phyloP scores from a whole-genome alignment of 2,888 invertebrate species.

The Chironomus tentans region DNA sequence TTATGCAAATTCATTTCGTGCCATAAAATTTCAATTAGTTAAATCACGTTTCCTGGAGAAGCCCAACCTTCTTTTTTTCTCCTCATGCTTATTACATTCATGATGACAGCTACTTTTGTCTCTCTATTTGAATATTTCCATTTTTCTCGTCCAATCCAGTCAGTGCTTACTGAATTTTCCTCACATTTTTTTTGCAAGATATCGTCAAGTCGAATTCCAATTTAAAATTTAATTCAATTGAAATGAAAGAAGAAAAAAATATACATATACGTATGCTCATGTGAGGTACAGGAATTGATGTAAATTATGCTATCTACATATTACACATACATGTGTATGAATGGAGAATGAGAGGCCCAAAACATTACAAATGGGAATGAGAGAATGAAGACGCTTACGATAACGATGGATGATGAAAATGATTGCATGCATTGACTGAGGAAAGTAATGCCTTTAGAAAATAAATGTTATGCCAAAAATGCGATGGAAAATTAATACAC shows the following conservation, averaged over 20 bases:
- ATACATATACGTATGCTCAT: background rate
- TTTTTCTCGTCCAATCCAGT: background rate
- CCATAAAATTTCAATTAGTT: constrained; percentile 25
- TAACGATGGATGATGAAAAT: background rate
- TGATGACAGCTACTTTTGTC: no score
- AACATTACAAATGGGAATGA: no score
- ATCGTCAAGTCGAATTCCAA: constrained; percentile 14
- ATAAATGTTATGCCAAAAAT: background rate
- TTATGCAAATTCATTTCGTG: constrained; percentile 21
- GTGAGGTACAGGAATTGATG: constrained; percentile 22
- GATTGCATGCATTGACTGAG: background rate
- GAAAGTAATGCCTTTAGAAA: background rate
- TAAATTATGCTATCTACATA: constrained; percentile 10
- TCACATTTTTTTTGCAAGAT: background rate
- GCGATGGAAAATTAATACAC: background rate
- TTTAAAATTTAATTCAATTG: constrained; percentile 26
- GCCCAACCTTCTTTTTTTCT: background rate
- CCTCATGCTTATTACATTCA: background rate
- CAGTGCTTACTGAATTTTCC: background rate
- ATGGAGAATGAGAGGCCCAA: background rate
- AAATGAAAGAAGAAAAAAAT: background rate
- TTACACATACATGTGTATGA: background rate
- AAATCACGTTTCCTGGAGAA: constrained; percentile 7
- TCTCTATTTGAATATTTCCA: background rate
- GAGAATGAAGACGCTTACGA: no score